A percentile compares a stretch with the other conserved stretches of the same genome.
phyloP scores from a whole-genome alignment of 1,140 invertebrate genomes.

The Pachypsylla venusta region DNA sequence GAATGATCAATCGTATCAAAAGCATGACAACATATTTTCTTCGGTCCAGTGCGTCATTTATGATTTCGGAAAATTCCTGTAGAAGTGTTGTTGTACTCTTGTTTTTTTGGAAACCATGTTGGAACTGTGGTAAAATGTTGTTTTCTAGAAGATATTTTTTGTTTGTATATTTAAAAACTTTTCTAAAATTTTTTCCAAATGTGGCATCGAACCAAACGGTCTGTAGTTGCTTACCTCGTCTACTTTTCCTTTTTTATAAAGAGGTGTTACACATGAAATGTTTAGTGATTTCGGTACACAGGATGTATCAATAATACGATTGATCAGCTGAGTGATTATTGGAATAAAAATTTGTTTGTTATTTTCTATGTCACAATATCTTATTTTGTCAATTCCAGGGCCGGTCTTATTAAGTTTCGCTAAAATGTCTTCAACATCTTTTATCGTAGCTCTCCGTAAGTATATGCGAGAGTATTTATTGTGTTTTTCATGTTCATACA shows the following conservation, averaged over 20 bases:
- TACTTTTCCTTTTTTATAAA: neutral
- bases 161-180: neutral
- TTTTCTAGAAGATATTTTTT: neutral
- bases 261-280: neutral
- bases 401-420: neutral
- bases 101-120: neutral
- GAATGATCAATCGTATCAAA: neutral
- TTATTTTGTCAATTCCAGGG: neutral
- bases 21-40: neutral
- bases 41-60: neutral
- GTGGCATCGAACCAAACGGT: no score
- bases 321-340: neutral
- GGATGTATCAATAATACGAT: neutral
- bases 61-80: neutral
- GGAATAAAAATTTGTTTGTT: neutral
- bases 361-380: neutral
- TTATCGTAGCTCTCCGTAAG: neutral
- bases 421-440: neutral
- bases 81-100: neutral
- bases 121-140: neutral
- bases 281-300: neutral
- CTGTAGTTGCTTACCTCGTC: neutral
- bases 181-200: neutral
- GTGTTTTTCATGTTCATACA: neutral
- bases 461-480: neutral